These are phyloP conservation scores for Columbina picui DNA, from an alignment of 2,113 vertebrate species.

Conservation along the genomic window DNA sequence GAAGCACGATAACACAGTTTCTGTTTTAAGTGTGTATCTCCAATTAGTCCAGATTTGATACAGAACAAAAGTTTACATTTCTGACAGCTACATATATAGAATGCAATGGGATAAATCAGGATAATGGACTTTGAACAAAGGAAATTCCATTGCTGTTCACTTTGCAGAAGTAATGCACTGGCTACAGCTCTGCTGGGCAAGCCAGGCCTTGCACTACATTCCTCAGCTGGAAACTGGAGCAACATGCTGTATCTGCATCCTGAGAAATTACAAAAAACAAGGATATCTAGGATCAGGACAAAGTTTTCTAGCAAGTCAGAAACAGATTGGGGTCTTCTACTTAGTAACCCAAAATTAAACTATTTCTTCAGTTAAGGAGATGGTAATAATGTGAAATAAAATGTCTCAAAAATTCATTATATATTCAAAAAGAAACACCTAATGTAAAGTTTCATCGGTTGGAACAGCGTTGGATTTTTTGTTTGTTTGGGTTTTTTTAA, in stretches of 20 bases:
- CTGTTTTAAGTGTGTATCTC: neutral
- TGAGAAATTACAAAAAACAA: neutral
- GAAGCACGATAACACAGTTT: neutral
- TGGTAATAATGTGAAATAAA: neutral
- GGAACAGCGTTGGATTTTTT: neutral
- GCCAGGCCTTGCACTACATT: neutral
- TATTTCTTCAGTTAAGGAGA: neutral
- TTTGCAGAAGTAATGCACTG: neutral
- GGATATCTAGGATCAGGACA: neutral
- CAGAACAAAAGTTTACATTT: neutral
- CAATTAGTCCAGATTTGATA: neutral
- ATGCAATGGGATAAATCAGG: neutral
- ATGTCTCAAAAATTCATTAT: neutral
- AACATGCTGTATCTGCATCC: neutral
- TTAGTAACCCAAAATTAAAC: neutral
- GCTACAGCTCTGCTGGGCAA: neutral
- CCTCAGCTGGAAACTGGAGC: neutral
- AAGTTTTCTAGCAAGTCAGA: neutral
- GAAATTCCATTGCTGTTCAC: neutral
- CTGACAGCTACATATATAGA: neutral
- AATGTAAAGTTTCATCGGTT: neutral
- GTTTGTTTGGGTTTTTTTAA: neutral
- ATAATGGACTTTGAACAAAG: neutral
- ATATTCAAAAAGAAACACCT: neutral
- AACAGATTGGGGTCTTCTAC: neutral